Evolutionary conservation across 37 sponge, comb jelly and placozoan genomes (phyloP), one percentile per base, ranked within the genome.

Genomic region (Cliona cf. orientalis): DNA sequence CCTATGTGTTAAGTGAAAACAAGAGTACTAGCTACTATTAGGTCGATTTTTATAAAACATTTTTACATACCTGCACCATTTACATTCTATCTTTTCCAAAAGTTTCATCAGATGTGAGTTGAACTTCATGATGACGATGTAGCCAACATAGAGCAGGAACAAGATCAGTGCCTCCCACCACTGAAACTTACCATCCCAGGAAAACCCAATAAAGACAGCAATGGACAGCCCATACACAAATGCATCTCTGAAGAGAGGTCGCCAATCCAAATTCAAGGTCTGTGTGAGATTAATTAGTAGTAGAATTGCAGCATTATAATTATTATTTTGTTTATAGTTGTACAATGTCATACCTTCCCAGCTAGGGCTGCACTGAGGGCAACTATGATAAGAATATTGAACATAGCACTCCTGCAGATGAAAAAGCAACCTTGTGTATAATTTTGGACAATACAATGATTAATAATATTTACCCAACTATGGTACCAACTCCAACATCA

Each of bases 401-500:
- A 94, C 72, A 91, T 89, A 28, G 95, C 95, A 75, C 94, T 93
- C 87, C 92, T 91, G 58, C 29, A 66, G 32, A 2, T 32, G 29
- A 49, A 49, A 9, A 49, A 49, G 14, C 53, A 49, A 49, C 9
- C 9, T 49, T 19, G 53, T 19, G 14, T 19, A 49, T 49, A 49
- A 61, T 25, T 6, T 61, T 25, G 63, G 5, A 61, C 63, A 25
- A 41, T 67, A 29, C 36, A 36, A 67, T 11, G 22, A 37, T 9
- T 36, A 11, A 37, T 36, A 5, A 6, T 9, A 3, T 83, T 57
- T 42, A 92, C 90, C 95, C 95, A 0, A 95, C 95, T 68, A 95
- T 95, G 39, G 95, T 95, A 21, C 95, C 95, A 66, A 91, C 71
- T 0, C 95, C 95, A 2, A 95, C 91, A 81, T 95, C 92, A 74